phyloP scores from a whole-genome alignment of 2,113 vertebrate species.

The Montifringilla adamsi region DNA sequence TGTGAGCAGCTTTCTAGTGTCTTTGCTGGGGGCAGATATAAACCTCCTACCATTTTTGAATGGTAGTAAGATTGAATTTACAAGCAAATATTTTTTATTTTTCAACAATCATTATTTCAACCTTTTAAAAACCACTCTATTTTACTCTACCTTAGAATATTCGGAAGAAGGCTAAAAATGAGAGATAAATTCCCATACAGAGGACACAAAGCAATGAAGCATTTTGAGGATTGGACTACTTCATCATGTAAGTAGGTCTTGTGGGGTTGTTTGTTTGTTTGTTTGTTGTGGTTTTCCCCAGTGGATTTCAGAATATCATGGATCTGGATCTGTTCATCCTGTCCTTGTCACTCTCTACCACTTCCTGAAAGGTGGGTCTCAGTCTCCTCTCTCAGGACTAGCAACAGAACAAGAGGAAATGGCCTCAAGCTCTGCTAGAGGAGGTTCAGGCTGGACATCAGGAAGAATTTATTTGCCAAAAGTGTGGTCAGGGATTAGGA shows the following conservation, averaged over 20 bases:
- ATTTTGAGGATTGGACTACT: background rate
- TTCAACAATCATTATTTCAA: background rate
- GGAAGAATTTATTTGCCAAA: background rate
- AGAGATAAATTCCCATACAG: background rate
- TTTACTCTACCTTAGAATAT: background rate
- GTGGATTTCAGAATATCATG: background rate
- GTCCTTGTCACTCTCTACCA: background rate
- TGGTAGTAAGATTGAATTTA: background rate
- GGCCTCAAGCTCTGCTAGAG: background rate
- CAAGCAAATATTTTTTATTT: background rate
- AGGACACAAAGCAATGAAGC: background rate
- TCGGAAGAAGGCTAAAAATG: background rate
- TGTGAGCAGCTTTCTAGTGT: background rate
- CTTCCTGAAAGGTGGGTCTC: background rate
- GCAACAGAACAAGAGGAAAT: background rate
- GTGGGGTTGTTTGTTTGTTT: background rate
- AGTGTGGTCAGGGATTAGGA: background rate
- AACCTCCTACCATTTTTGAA: background rate
- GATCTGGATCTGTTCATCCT: background rate
- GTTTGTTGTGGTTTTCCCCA: background rate
- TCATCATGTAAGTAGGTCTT: background rate
- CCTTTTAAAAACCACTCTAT: accelerated
- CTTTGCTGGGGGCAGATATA: background rate
- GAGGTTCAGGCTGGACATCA: background rate
- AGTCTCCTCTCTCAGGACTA: background rate